A percentile compares a stretch with the other conserved stretches of the same genome.
These are phyloP conservation scores for Scylla paramamosain DNA, from an alignment of 1,140 invertebrate genomes.

Conservation along the genomic window DNA sequence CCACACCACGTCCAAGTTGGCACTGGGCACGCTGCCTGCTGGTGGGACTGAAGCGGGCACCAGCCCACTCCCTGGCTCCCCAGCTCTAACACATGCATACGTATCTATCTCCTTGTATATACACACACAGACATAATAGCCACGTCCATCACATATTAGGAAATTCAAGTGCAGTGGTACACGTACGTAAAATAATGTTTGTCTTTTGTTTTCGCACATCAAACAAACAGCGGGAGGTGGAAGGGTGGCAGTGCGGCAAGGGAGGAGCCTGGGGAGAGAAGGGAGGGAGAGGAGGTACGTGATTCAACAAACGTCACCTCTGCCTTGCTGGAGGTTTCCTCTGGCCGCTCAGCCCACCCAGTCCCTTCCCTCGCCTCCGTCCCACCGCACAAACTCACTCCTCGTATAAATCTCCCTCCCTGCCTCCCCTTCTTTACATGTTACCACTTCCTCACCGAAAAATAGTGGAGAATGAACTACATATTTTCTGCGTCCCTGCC, in stretches of 20 bases:
- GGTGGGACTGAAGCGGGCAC: neutral
- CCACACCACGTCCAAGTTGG: slow-evolving; percentile 48
- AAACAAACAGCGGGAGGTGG: neutral
- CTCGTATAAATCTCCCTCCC: neutral
- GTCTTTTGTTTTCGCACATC: neutral
- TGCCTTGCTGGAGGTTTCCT: slow-evolving; percentile 21
- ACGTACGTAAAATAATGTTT: neutral
- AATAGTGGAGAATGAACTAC: neutral
- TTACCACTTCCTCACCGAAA: slow-evolving; percentile 21
- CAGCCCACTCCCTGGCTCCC: neutral
- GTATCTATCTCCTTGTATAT: neutral
- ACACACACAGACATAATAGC: slow-evolving; percentile 18
- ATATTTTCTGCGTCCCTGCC: neutral
- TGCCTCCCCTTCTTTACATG: slow-evolving; percentile 33
- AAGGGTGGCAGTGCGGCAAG: neutral
- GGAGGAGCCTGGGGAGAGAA: neutral
- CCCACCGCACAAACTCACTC: neutral
- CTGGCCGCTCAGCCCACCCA: neutral
- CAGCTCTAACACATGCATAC: slow-evolving; percentile 28
- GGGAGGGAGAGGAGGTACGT: neutral
- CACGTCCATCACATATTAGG: neutral
- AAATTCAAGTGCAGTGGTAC: neutral
- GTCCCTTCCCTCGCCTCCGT: neutral
- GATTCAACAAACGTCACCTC: slow-evolving; percentile 21
- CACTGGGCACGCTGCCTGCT: slow-evolving; percentile 42